Evolutionary conservation across 2,888 invertebrate species (phyloP), one percentile per base, ranked within the genome.

Genomic region (Catocala fraxini): DNA sequence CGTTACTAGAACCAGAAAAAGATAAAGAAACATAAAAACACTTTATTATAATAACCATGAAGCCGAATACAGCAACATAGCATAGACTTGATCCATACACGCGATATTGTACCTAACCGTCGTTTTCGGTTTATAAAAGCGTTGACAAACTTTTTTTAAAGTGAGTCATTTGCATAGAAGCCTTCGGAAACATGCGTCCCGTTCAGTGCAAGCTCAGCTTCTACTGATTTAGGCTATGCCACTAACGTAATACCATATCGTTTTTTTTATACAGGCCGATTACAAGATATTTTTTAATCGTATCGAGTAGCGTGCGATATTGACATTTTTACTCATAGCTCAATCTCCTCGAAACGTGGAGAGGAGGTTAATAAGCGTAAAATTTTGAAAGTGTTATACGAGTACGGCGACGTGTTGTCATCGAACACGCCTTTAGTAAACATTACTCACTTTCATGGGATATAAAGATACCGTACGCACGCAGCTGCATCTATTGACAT

Each of bases 401-500:
- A 4, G 15, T 53, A 53, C 25, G 33, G 34, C 55, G 41, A 63
- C 61, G 63, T 66, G 63, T 74, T 68, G 68, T 52, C 71, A 59
- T 58, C 63, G 58, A 65, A 65, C 61, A 62, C 63, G 69, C 57
- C 68, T 63, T 66, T 70, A 76, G 73, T 80, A 81, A 80, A 73
- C 69, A 77, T 77, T 70, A 79, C 77, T 71, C 72, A 77, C 75
- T 80, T 80, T 81, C 77, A 81, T 73, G 72, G 66, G 73, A 63
- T 65, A 80, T 81, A 81, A 80, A 80, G 74, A 76, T 65, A 73
- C 65, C 71, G 68, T 75, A 75, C 80, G 79, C 80, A 79, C 80
- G 74, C 84, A 83, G 84, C 83, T 85, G 86, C 86, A 84, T 84
- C 84, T 83, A 84, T 86, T 84, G 86, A 80, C 86, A 86, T 89